These are phyloP conservation scores for Pseudopodoces humilis DNA, from an alignment of 2,113 vertebrate species.

Conservation along the genomic window DNA sequence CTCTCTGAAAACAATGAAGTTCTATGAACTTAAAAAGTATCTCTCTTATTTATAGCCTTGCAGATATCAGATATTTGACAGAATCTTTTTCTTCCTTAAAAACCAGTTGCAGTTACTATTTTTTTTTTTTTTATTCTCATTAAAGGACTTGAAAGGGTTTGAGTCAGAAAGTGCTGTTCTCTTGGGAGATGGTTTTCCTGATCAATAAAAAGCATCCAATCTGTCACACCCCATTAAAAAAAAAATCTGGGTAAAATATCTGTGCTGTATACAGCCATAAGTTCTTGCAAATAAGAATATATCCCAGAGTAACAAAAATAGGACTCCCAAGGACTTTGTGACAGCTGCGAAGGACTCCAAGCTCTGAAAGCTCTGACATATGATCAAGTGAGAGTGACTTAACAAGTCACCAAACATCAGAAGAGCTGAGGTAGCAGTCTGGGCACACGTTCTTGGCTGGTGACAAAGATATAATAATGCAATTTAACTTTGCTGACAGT, in stretches of 20 bases:
- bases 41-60: slow-evolving; percentile 2
- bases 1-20: not conserved
- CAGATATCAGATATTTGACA: not conserved
- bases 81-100: not conserved
- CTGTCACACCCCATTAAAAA: not conserved
- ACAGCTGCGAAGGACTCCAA: slow-evolving; percentile 41
- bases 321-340: slow-evolving; percentile 27
- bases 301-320: not conserved
- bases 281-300: not conserved
- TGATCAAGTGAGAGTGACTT: not conserved
- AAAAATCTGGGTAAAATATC: not conserved
- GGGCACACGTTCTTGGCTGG: not conserved
- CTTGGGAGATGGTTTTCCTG: not conserved
- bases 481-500: slow-evolving; percentile 61
- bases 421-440: slow-evolving; percentile 61
- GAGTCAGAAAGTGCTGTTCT: not conserved
- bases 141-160: not conserved
- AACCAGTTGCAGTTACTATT: not conserved
- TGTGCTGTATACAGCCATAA: not conserved
- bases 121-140: not conserved
- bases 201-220: not conserved
- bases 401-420: slow-evolving; percentile 35
- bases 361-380: slow-evolving; percentile 28
- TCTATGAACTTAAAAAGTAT: not conserved
- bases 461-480: slow-evolving; percentile 51